These are phyloP conservation scores for Pitta sordida DNA, from an alignment of 2,113 vertebrate species.

Conservation along the genomic window DNA sequence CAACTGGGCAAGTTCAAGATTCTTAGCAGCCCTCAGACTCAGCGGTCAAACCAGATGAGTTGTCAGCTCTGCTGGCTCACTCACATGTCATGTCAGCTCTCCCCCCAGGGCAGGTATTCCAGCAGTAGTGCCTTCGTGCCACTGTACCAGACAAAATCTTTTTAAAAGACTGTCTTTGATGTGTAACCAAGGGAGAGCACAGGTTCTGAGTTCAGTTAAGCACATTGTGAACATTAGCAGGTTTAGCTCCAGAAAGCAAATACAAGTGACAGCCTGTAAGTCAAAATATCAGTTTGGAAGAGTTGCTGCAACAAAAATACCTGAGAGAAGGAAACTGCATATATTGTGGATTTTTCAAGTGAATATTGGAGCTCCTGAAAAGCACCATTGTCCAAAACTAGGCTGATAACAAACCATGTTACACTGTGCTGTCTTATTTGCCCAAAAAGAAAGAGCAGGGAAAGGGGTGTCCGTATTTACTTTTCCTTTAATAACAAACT, in stretches of 20 bases:
- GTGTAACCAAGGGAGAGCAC: not conserved
- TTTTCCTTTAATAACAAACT: not conserved
- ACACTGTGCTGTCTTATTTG: not conserved
- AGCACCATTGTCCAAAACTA: not conserved
- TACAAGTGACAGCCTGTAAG: not conserved
- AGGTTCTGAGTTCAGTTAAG: not conserved
- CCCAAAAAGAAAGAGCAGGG: not conserved
- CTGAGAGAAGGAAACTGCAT: not conserved
- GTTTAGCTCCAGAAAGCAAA: not conserved
- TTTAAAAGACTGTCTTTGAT: not conserved
- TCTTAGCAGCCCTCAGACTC: not conserved
- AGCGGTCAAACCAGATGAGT: not conserved
- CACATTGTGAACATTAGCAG: not conserved
- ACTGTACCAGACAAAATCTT: not conserved
- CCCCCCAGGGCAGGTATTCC: not conserved
- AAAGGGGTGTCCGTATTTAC: rapidly evolving
- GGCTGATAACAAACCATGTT: not conserved
- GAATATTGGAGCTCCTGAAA: not conserved
- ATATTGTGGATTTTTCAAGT: not conserved
- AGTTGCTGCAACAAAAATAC: not conserved
- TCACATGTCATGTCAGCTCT: not conserved
- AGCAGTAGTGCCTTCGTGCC: not conserved
- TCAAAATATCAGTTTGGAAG: not conserved
- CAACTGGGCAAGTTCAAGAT: not conserved
- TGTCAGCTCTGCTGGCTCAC: rapidly evolving